Percentiles rank a stretch among this genome's conserved stretches.
Evolutionary conservation across 1,140 invertebrate genomes (phyloP).

Genomic region (Globodera rostochiensis): DNA sequence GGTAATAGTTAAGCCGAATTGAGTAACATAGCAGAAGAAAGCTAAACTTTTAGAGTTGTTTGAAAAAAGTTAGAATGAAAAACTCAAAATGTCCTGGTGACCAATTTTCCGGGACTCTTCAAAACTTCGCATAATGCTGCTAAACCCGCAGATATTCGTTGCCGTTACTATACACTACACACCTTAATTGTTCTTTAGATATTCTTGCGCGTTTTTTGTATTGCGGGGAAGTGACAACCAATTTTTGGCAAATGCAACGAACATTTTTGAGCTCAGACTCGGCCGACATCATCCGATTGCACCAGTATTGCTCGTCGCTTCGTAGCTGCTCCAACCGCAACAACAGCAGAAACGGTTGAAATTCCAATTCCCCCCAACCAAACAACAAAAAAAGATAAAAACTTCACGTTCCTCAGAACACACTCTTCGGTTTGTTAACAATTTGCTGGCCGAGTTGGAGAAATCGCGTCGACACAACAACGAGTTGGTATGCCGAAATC

Average conservation of each 20-base stretch:
- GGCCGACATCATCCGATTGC: slow-evolving; percentile 7
- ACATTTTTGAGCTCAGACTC: slow-evolving; percentile 18
- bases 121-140: too few relatives aligned
- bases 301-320: not conserved
- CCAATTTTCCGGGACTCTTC: too few relatives aligned
- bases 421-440: not conserved
- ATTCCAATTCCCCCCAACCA: not conserved
- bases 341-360: slow-evolving; percentile 15
- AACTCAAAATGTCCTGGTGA: too few relatives aligned
- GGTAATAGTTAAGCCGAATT: too few relatives aligned
- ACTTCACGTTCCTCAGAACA: not conserved
- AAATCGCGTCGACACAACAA: not conserved
- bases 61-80: too few relatives aligned
- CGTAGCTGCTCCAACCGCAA: not conserved
- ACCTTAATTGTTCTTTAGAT: too few relatives aligned
- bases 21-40: too few relatives aligned
- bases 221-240: too few relatives aligned
- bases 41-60: too few relatives aligned
- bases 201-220: too few relatives aligned
- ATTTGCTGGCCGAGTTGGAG: slow-evolving; percentile 15
- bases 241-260: slow-evolving; percentile 20
- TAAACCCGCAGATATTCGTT: too few relatives aligned
- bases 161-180: too few relatives aligned
- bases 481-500: not conserved
- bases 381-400: not conserved